These are phyloP conservation scores for Coleophora flavipennella DNA, from an alignment of 2,888 invertebrate species.

Conservation along the genomic window DNA sequence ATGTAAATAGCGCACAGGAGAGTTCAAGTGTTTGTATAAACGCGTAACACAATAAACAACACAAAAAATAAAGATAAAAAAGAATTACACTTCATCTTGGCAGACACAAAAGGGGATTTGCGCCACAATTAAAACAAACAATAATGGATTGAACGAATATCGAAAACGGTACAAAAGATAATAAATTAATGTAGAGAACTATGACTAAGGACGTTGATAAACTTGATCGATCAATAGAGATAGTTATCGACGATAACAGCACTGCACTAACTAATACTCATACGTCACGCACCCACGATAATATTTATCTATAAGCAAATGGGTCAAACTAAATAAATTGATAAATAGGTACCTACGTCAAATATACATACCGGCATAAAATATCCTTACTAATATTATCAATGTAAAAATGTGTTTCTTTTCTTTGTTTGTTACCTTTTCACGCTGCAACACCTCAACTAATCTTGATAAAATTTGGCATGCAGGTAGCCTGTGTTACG, in stretches of 20 bases:
- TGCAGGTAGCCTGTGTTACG: too few relatives aligned
- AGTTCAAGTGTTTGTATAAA: constrained; percentile 11
- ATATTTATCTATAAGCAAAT: constrained; percentile 48
- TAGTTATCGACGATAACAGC: constrained; percentile 35
- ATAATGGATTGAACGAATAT: constrained; percentile 28
- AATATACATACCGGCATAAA: too few relatives aligned
- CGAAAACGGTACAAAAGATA: constrained; percentile 28
- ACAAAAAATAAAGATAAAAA: constrained; percentile 16
- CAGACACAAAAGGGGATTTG: constrained; percentile 26
- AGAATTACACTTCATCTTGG: too few relatives aligned
- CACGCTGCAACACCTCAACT: too few relatives aligned
- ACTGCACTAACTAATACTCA: constrained; percentile 52
- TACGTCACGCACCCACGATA: constrained; percentile 39
- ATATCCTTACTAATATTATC: too few relatives aligned
- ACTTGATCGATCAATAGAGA: constrained; percentile 43
- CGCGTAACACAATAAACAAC: constrained; percentile 23
- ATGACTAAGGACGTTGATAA: constrained; percentile 36
- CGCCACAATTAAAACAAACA: constrained; percentile 38
- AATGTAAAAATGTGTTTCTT: too few relatives aligned
- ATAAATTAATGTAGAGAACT: constrained; percentile 30
- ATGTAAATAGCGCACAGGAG: constrained; percentile 11
- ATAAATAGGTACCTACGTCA: too few relatives aligned
- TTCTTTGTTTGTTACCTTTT: too few relatives aligned
- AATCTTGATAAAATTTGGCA: too few relatives aligned
- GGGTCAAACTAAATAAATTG: constrained; percentile 48